Conservation (phyloP, 2,797 vertebrate species). For the Tamandua tetradactyla region DNA sequence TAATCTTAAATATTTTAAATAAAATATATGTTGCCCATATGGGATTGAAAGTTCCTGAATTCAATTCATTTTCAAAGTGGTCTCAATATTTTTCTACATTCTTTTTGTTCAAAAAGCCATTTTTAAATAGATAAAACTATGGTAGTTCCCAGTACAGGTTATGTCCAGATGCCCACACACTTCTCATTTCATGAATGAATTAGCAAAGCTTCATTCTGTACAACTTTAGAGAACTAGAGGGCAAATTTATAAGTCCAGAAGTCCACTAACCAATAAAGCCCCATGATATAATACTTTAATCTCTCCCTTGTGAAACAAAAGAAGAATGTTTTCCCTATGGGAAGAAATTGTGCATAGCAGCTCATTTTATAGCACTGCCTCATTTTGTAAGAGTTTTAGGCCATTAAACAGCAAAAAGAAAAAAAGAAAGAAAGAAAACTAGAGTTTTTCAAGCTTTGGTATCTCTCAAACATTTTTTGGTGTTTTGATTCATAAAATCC, state of each 20-base stretch:
- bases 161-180: not conserved
- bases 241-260: not conserved
- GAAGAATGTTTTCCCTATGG: not conserved
- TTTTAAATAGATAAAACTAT: not conserved
- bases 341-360: not conserved
- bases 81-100: not conserved
- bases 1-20: conserved; percentile 15
- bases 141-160: not conserved
- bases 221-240: not conserved
- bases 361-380: not conserved
- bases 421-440: no score
- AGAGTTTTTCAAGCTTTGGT: not conserved
- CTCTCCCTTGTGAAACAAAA: not conserved
- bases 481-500: conserved; percentile 55
- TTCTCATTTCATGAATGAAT: not conserved
- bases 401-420: not conserved
- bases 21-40: not conserved
- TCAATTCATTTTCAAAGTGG: not conserved
- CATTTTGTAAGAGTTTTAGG: conserved; percentile 14
- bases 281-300: not conserved
- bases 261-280: not conserved
- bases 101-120: not conserved
- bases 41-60: not conserved
- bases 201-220: not conserved
- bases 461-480: not conserved